Base-by-base conservation (phyloP, 1,140 invertebrate species). In the Yoshiicerus persimilis region DNA sequence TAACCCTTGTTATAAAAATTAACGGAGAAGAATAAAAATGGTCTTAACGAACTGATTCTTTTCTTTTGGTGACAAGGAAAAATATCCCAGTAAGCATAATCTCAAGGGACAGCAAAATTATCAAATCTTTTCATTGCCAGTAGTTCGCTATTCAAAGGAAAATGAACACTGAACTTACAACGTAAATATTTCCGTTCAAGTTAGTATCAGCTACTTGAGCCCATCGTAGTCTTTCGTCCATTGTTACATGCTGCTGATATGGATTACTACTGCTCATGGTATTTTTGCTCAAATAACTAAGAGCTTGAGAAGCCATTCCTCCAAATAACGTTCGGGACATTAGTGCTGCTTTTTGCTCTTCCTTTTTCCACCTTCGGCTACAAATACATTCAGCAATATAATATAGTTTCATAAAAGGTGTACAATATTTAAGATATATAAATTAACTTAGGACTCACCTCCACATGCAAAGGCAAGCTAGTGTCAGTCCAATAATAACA, bases 401-500 rank as follows among this genome's bases (percentile, higher is more conserved):
- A 27, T 64, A 20, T 27, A n/a, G 16, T 38, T 39, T 20, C n/a
- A 16, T 83, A 13, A 39, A n/a, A n/a, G 32, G 32, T 36, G 34
- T 64, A 5, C 77, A 87, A 70, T 9, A n/a, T 20, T 11, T 20
- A 13, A 36, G 23, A 36, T 16, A 56, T n/a, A 56, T 56, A 56
- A n/a, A n/a, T 20, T 56, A 10, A 9, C 86, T 23, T 80, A n/a
- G n/a, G 16, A 91, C 92, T 93, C 93, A 97, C 95, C 96, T 98
- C 97, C 97, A 98, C 94, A 97, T 96, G 87, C 97, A 96, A 5
- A 98, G 93, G 90, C 96, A 97, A 1, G 96, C 95, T 1, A 98
- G 92, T 0, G 97, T 98, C 34, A 97, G 92, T 1, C 96, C 95
- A 91, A 98, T 98, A 84, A 98, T 97, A 34, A 98, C 94, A 4